Conservation (phyloP, 1,140 invertebrate species). For the Drosophila bifasciata region DNA sequence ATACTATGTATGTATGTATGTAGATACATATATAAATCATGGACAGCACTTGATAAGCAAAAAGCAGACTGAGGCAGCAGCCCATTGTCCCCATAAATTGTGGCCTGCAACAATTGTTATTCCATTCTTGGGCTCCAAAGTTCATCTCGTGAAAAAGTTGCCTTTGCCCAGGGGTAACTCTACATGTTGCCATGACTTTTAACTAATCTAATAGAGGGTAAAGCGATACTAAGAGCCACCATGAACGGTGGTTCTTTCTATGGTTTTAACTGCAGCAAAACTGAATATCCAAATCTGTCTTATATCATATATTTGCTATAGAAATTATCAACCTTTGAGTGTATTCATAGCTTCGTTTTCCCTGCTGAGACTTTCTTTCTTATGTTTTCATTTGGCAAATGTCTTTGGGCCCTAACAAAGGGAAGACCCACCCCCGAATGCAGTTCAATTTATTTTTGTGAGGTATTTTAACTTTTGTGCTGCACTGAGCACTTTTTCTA, state of each 20-base stretch:
- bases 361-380: constrained; percentile 6
- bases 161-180: no score
- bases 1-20: constrained; percentile 15
- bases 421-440: constrained; percentile 39
- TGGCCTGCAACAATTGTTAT: constrained; percentile 67
- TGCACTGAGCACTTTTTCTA: constrained; percentile 58
- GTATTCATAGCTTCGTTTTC: not conserved
- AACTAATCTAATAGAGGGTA: not conserved
- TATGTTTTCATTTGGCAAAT: constrained; percentile 69
- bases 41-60: constrained; percentile 45
- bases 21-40: constrained; percentile 66
- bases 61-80: constrained; percentile 13
- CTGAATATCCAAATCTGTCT: no score
- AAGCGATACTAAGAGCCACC: no score
- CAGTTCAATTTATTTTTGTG: constrained; percentile 72
- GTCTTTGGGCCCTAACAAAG: constrained; percentile 60
- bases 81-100: constrained; percentile 60
- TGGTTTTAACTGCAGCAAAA: no score
- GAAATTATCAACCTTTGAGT: no score
- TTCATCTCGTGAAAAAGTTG: constrained; percentile 33
- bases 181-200: no score
- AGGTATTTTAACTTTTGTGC: constrained; percentile 51
- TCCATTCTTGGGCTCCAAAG: constrained; percentile 56
- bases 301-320: no score
- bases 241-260: no score